These are phyloP conservation scores for Ceraclea dissimilis DNA, from an alignment of 2,888 invertebrate species.

Conservation along the genomic window DNA sequence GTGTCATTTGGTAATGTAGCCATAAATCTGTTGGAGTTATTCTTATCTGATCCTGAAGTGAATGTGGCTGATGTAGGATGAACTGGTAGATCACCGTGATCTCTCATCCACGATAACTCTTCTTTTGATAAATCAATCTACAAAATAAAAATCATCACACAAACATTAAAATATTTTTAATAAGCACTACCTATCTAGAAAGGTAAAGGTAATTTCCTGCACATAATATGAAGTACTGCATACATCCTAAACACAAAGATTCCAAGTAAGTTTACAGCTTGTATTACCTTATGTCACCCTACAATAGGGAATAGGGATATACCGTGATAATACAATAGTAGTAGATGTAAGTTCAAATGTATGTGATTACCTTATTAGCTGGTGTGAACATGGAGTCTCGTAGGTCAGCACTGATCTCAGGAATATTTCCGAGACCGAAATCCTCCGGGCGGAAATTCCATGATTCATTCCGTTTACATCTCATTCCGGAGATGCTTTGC, in stretches of 20 bases:
- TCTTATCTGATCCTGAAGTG: constrained; percentile 13
- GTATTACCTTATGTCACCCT: too few relatives aligned
- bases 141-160: not conserved
- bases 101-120: constrained; percentile 23
- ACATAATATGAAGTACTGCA: not conserved
- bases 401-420: constrained; percentile 4
- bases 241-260: too few relatives aligned
- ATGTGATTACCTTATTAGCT: constrained; percentile 19
- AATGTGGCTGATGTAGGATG: constrained; percentile 10
- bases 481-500: constrained; percentile 12
- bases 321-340: too few relatives aligned
- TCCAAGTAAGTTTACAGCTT: too few relatives aligned
- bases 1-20: not conserved
- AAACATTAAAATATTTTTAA: not conserved
- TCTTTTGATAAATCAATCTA: constrained; percentile 20
- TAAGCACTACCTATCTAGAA: not conserved
- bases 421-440: constrained; percentile 3
- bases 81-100: constrained; percentile 19
- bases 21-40: not conserved
- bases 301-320: too few relatives aligned
- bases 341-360: too few relatives aligned
- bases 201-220: not conserved
- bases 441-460: constrained; percentile 18
- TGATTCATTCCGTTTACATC: constrained; percentile 8
- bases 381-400: constrained; percentile 22